These are phyloP conservation scores for Helarctos malayanus DNA, from an alignment of 2,797 vertebrate genomes.

Conservation along the genomic window DNA sequence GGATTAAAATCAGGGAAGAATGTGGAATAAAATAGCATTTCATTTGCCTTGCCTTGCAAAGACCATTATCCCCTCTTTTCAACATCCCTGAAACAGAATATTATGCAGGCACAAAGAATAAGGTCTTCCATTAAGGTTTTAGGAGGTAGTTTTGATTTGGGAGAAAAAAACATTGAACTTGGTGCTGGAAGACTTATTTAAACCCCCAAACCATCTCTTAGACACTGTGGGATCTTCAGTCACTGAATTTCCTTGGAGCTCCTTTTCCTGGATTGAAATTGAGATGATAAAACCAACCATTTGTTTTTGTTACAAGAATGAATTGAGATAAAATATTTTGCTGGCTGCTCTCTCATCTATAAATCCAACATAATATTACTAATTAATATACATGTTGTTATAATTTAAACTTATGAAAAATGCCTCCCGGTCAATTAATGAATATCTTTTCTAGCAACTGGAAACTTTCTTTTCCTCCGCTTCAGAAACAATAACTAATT, in stretches of 20 bases:
- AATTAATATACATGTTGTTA: not conserved
- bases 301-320: slow-evolving; percentile 35
- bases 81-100: not conserved
- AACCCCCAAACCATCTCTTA: not conserved
- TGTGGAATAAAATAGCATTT: not conserved
- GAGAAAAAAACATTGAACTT: not conserved
- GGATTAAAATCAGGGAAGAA: not conserved
- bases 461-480: not conserved
- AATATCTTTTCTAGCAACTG: not conserved
- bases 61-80: not conserved
- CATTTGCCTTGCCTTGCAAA: not conserved
- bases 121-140: not conserved
- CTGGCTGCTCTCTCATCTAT: not conserved
- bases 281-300: slow-evolving; percentile 25
- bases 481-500: not conserved
- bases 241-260: not conserved
- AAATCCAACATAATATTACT: not conserved
- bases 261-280: not conserved
- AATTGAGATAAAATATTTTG: slow-evolving; percentile 29
- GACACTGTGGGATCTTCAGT: not conserved
- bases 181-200: not conserved
- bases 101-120: not conserved
- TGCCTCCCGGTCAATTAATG: not conserved
- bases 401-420: slow-evolving; percentile 48
- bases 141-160: not conserved